A percentile compares a stretch with the other conserved stretches of the same genome.
Evolutionary conservation across 2,797 vertebrate species (phyloP).

Genomic region (Protosalanx chinensis): DNA sequence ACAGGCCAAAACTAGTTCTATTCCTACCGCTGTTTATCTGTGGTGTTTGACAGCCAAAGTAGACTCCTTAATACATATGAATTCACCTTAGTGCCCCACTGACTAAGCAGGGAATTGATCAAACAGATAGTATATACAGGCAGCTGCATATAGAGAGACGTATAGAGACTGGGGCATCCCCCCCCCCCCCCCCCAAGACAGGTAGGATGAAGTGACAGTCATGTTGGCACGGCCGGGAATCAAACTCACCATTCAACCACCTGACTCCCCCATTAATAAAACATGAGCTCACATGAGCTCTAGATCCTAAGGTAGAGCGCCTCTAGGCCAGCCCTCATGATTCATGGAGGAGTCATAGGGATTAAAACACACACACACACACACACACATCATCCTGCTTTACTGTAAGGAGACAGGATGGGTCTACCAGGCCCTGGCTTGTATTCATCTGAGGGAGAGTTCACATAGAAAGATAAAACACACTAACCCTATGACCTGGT

Average conservation of each 20-base stretch:
- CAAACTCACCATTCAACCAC: too few relatives aligned
- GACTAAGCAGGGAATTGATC: conserved; percentile 32
- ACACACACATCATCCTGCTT: not conserved
- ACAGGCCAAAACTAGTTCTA: conserved; percentile 10
- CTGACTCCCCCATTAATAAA: too few relatives aligned
- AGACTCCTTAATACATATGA: conserved; percentile 16
- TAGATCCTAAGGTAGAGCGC: too few relatives aligned
- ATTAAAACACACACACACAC: conserved; percentile 9
- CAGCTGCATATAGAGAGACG: too few relatives aligned
- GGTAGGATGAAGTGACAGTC: too few relatives aligned
- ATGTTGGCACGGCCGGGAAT: too few relatives aligned
- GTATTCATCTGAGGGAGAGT: not conserved
- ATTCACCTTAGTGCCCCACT: conserved; percentile 19
- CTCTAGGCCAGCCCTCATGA: conserved; percentile 31
- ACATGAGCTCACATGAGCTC: too few relatives aligned
- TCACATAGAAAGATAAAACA: not conserved
- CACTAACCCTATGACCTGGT: conserved; percentile 19
- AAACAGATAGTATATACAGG: too few relatives aligned
- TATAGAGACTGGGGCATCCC: too few relatives aligned
- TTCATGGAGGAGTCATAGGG: conserved; percentile 22
- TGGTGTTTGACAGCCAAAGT: conserved; percentile 29
- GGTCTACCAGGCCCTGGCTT: not conserved
- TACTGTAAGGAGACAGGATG: not conserved
- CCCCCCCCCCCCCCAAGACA: too few relatives aligned
- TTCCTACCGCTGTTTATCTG: not conserved